Percentiles rank a stretch among this genome's conserved stretches.
phyloP scores from a whole-genome alignment of 2,797 vertebrate species.

The Petrocephalus sullivani region DNA sequence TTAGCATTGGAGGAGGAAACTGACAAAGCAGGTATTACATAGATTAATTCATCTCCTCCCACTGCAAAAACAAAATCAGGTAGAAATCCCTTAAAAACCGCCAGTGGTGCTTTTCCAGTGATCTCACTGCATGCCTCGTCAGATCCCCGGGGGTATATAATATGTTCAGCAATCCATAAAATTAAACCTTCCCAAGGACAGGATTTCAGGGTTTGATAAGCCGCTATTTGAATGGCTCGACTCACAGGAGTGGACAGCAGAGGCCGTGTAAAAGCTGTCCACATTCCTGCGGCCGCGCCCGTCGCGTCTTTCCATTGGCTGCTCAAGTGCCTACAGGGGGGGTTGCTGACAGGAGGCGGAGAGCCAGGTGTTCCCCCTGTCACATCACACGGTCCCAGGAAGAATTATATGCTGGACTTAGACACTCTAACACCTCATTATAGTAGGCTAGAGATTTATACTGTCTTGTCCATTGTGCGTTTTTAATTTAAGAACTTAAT shows the following conservation, averaged over 20 bases:
- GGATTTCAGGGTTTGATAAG: neutral
- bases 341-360: neutral
- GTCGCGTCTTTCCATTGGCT: neutral
- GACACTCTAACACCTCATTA: neutral
- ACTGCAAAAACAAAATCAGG: neutral
- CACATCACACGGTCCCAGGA: neutral
- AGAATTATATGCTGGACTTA: neutral
- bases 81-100: neutral
- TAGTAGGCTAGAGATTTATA: neutral
- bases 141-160: neutral
- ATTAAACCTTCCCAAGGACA: neutral
- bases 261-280: neutral
- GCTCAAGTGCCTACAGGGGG: neutral
- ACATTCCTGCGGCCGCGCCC: neutral
- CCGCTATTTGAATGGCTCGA: neutral
- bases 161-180: neutral
- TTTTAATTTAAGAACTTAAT: neutral
- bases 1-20: neutral
- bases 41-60: neutral
- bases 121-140: neutral
- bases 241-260: neutral
- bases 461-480: neutral
- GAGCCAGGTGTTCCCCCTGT: neutral
- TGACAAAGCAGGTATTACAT: constrained; percentile 16
- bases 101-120: neutral